phyloP scores from a whole-genome alignment of 2,888 invertebrate species.

The Tenthredo mesomela region DNA sequence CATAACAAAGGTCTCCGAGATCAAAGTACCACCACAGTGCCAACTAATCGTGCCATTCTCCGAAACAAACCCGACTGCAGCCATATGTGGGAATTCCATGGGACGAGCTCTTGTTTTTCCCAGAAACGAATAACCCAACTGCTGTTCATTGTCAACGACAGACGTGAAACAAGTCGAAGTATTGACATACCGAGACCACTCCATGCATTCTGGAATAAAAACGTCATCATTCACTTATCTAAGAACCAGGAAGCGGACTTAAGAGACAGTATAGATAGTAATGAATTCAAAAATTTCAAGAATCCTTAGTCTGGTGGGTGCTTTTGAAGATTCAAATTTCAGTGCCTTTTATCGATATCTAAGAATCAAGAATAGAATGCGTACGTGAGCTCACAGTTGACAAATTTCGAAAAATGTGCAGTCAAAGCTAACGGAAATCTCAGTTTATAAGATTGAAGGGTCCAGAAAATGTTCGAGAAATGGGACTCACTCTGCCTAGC shows the following conservation, averaged over 20 bases:
- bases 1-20: constrained; percentile 83
- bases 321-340: no score
- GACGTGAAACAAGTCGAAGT: constrained; percentile 58
- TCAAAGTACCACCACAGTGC: constrained; percentile 82
- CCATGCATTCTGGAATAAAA: constrained; percentile 67
- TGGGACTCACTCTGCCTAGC: constrained; percentile 64
- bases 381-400: neutral
- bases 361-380: neutral
- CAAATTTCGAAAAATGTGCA: no score
- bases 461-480: neutral
- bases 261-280: constrained; percentile 27
- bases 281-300: neutral
- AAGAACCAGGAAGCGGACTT: neutral
- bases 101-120: constrained; percentile 69
- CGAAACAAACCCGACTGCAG: constrained; percentile 67
- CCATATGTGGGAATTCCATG: constrained; percentile 74
- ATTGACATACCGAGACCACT: constrained; percentile 67
- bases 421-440: neutral
- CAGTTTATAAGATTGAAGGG: neutral
- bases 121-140: constrained; percentile 36
- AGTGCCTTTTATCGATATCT: neutral
- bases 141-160: neutral
- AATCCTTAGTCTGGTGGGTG: no score
- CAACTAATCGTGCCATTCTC: neutral
- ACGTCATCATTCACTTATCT: no score